phyloP scores from a whole-genome alignment of 2,888 invertebrate species.

The Hydriomena furcata region DNA sequence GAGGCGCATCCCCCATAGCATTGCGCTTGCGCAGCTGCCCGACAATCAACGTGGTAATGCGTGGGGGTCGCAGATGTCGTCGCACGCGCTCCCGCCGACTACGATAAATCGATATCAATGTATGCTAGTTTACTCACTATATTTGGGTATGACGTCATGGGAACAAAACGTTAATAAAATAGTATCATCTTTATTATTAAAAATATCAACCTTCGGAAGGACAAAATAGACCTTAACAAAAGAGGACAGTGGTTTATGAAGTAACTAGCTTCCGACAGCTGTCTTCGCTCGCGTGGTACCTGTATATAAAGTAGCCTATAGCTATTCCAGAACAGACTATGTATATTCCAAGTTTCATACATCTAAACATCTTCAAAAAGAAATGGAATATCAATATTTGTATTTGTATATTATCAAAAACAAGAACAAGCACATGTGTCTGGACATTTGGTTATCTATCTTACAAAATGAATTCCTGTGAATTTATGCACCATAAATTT shows the following conservation, averaged over 20 bases:
- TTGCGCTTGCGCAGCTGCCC: constrained; percentile 65
- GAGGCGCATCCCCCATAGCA: constrained; percentile 47
- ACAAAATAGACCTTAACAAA: not conserved
- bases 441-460: constrained; percentile 16
- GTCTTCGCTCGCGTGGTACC: too few species aligned
- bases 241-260: too few species aligned
- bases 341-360: too few species aligned
- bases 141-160: constrained; percentile 33
- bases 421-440: too few species aligned
- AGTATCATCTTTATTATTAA: not conserved
- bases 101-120: constrained; percentile 62
- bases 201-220: not conserved
- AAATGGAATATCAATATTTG: too few species aligned
- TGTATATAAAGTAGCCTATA: too few species aligned
- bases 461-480: constrained; percentile 19
- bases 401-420: too few species aligned
- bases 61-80: constrained; percentile 79
- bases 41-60: constrained; percentile 68
- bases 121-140: constrained; percentile 32
- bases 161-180: too few species aligned
- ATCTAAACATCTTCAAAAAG: too few species aligned
- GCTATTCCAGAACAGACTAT: too few species aligned
- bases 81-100: constrained; percentile 54
- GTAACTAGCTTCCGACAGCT: too few species aligned
- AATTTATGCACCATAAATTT: constrained; percentile 25